A percentile compares a stretch with the other conserved stretches of the same genome.
Conservation (phyloP, 2,888 invertebrate species). For the Girardia tigrina region DNA sequence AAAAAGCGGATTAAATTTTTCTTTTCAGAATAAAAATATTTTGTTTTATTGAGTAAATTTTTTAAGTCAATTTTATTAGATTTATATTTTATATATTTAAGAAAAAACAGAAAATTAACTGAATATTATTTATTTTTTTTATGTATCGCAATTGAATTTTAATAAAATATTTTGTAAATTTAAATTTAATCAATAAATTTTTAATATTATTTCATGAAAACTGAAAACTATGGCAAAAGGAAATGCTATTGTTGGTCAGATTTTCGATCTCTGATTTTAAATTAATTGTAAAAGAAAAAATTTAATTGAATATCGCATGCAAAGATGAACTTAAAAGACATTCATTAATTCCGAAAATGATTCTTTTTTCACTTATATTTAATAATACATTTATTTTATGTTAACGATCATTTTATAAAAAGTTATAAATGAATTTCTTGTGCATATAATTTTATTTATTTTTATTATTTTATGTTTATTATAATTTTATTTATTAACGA, state of each 20-base stretch:
- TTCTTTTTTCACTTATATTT: neutral
- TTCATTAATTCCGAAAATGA: neutral
- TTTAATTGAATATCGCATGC: constrained; percentile 5
- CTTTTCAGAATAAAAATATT: too few species aligned
- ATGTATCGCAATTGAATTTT: neutral
- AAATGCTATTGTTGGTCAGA: constrained; percentile 23
- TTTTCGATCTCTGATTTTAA: constrained; percentile 7
- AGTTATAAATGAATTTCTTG: neutral
- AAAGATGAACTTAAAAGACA: neutral
- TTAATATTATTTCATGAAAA: neutral
- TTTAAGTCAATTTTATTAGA: too few species aligned
- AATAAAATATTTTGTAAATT: too few species aligned
- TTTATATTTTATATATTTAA: too few species aligned
- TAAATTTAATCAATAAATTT: too few species aligned
- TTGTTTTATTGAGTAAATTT: too few species aligned
- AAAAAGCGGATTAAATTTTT: too few species aligned
- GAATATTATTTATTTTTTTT: too few species aligned
- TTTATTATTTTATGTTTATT: neutral
- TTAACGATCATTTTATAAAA: neutral
- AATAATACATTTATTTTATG: neutral
- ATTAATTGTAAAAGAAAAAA: neutral
- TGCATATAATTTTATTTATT: neutral
- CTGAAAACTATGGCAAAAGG: neutral
- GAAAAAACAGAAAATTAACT: too few species aligned
- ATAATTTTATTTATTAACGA: neutral